phyloP scores from a whole-genome alignment of 2,797 vertebrate genomes.

The Anabas testudineus region DNA sequence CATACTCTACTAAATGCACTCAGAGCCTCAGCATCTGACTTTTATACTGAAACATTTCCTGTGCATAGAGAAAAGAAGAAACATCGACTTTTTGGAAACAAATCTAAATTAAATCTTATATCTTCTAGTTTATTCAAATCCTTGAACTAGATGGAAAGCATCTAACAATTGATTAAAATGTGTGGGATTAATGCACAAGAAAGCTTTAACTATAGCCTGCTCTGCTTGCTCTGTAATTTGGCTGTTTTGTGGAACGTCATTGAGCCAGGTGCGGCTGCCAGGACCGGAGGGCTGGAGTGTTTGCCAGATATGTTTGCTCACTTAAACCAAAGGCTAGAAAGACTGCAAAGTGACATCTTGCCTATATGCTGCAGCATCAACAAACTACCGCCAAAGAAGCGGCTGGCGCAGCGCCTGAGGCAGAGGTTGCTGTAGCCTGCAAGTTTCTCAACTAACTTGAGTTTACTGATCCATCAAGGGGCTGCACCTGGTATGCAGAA shows the following conservation, averaged over 20 bases:
- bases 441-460: conserved; percentile 32
- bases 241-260: conserved; percentile 22
- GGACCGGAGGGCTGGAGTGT: conserved; percentile 42
- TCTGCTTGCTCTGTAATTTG: conserved; percentile 10
- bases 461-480: conserved; percentile 11
- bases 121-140: conserved; percentile 8
- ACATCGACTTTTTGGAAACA: too few relatives aligned
- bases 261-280: conserved; percentile 36
- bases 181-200: conserved; percentile 32
- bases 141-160: conserved; percentile 12
- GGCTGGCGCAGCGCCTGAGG: conserved; percentile 32
- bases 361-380: conserved; percentile 44
- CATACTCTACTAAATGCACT: conserved; percentile 17
- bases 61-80: not conserved
- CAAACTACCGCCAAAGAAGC: conserved; percentile 29
- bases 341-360: conserved; percentile 35
- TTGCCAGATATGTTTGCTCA: conserved; percentile 54
- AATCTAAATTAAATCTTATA: not conserved
- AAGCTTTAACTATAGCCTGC: not conserved
- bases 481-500: conserved; percentile 8
- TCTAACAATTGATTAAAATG: conserved; percentile 33
- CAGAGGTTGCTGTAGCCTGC: conserved; percentile 22
- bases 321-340: conserved; percentile 30
- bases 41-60: not conserved
- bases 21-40: not conserved